Percentiles rank a stretch among this genome's conserved stretches.
Evolutionary conservation across 92 coral and sea anemone genomes (phyloP).

Genomic region (Porites rus): DNA sequence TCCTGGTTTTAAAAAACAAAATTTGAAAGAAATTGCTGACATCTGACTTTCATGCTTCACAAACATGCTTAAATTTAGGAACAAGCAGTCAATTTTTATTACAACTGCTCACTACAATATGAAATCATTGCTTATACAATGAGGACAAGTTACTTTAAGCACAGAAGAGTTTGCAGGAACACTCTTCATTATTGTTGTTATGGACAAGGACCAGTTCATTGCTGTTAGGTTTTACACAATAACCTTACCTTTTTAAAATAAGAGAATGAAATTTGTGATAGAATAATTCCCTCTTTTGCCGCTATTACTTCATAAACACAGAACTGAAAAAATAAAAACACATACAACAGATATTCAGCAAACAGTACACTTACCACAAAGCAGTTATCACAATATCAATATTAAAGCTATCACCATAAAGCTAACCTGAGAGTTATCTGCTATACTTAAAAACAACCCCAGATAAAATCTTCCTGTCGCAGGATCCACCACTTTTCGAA

Average conservation of each 20-base stretch:
- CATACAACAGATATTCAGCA: background rate
- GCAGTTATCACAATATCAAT: background rate
- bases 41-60: background rate
- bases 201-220: no score
- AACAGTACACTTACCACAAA: background rate
- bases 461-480: slow-evolving; percentile 68
- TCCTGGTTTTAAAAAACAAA: slow-evolving; percentile 60
- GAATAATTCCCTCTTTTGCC: slow-evolving; percentile 45
- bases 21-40: background rate
- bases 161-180: no score
- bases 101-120: no score
- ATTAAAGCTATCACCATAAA: no score
- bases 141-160: no score
- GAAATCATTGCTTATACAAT: no score
- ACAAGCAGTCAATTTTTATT: no score
- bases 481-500: slow-evolving; percentile 66
- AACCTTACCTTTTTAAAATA: slow-evolving; percentile 80
- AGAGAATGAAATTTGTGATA: slow-evolving; percentile 69
- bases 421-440: slow-evolving; percentile 80
- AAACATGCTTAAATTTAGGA: background rate
- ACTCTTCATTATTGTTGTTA: background rate
- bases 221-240: background rate
- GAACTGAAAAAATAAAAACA: slow-evolving; percentile 63
- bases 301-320: slow-evolving; percentile 88
- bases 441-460: slow-evolving; percentile 64